Percentiles rank a stretch among this genome's conserved stretches.
phyloP scores from a whole-genome alignment of 1,140 invertebrate genomes.

The Drosophila subpulchrella region DNA sequence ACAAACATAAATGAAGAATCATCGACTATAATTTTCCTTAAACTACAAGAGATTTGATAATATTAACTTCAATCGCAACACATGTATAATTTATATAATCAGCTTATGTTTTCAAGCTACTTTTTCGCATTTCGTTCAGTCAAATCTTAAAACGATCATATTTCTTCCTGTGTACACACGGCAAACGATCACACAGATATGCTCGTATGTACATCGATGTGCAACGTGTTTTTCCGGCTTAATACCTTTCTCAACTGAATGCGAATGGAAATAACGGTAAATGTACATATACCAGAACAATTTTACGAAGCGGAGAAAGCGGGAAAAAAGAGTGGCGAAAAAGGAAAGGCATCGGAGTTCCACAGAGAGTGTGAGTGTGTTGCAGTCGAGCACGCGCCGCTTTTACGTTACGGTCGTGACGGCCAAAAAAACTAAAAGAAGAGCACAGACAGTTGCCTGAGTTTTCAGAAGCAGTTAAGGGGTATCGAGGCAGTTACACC shows the following conservation, averaged over 20 bases:
- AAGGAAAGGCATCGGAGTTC: constrained; percentile 18
- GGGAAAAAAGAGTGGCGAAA: constrained; percentile 7
- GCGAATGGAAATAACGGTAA: constrained; percentile 76
- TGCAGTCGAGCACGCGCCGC: constrained; percentile 74
- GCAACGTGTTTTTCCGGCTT: constrained; percentile 81
- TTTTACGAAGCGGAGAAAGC: constrained; percentile 33
- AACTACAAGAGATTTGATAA: too few relatives aligned
- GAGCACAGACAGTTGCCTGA: constrained; percentile 28
- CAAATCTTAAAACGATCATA: not conserved
- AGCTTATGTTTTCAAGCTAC: too few relatives aligned
- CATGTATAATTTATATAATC: too few relatives aligned
- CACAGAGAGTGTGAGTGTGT: constrained; percentile 20
- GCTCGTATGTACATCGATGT: constrained; percentile 64
- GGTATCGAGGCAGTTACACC: constrained; percentile 17
- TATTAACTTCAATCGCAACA: too few relatives aligned
- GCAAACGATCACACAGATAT: constrained; percentile 21
- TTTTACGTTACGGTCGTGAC: constrained; percentile 75
- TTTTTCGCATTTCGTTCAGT: too few relatives aligned
- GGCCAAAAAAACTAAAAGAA: constrained; percentile 20
- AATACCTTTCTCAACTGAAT: constrained; percentile 78
- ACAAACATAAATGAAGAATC: too few relatives aligned
- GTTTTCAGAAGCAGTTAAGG: constrained; percentile 36
- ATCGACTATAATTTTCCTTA: too few relatives aligned
- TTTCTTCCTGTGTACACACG: constrained; percentile 14
- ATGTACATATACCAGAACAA: constrained; percentile 50